phyloP scores from a whole-genome alignment of 30 jellyfish, hydroid and myxozoan species.

The Aurelia aurita complex sp. Pacific region DNA sequence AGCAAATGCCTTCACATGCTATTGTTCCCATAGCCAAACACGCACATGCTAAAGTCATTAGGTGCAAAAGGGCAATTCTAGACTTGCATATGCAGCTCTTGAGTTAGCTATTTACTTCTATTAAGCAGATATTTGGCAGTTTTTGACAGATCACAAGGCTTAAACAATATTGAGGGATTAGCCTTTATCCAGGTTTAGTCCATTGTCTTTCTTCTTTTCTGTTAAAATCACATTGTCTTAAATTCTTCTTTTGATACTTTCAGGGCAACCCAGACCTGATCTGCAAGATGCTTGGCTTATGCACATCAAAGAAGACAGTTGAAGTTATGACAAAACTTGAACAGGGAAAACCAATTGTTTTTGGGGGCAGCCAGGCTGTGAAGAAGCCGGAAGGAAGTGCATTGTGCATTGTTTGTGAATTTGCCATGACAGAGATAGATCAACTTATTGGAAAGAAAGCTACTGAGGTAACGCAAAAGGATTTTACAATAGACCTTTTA shows the following conservation, averaged over 20 bases:
- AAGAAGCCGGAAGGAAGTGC: slow-evolving; percentile 55
- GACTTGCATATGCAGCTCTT: too few species aligned
- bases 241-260: background rate
- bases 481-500: background rate
- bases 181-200: too few species aligned
- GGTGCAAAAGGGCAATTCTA: too few species aligned
- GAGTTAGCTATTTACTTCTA: too few species aligned
- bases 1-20: too few species aligned
- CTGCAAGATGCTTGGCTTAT: slow-evolving; percentile 53
- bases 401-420: slow-evolving; percentile 58
- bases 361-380: slow-evolving; percentile 18
- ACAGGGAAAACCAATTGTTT: slow-evolving; percentile 33
- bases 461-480: slow-evolving; percentile 20
- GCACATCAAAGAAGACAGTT: slow-evolving; percentile 19
- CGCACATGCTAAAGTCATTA: too few species aligned
- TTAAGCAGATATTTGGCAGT: too few species aligned
- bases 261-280: slow-evolving; percentile 56
- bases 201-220: too few species aligned
- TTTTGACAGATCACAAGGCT: too few species aligned
- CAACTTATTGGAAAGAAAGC: slow-evolving; percentile 10
- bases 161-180: too few species aligned
- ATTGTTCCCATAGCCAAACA: too few species aligned
- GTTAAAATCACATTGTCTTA: background rate
- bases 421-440: slow-evolving; percentile 48
- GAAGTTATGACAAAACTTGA: slow-evolving; percentile 5